phyloP scores from a whole-genome alignment of 2,113 vertebrate genomes.

The Cephalopterus ornatus region DNA sequence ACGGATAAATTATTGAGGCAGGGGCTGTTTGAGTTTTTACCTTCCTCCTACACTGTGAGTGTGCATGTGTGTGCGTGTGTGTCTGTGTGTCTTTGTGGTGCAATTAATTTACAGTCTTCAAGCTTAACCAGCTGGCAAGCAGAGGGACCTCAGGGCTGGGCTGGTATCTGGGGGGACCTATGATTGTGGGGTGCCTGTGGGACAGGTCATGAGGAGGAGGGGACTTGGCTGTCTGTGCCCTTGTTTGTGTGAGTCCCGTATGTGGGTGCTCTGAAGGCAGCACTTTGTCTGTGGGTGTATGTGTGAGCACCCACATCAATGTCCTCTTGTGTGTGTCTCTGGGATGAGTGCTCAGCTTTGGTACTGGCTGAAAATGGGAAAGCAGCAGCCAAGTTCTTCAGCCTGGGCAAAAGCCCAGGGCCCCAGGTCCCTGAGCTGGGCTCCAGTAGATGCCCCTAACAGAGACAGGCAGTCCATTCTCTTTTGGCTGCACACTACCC shows the following conservation, averaged over 20 bases:
- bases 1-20: not conserved
- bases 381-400: not conserved
- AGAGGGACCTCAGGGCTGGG: not conserved
- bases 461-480: not conserved
- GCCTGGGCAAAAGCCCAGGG: not conserved
- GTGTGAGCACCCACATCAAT: not conserved
- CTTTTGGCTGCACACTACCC: not conserved
- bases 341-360: accelerated
- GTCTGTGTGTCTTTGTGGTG: not conserved
- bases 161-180: not conserved
- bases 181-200: not conserved
- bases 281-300: no score
- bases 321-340: not conserved
- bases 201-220: not conserved
- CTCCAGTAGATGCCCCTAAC: not conserved
- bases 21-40: not conserved
- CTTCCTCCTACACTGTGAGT: not conserved
- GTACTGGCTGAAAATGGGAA: not conserved
- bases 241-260: not conserved
- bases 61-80: no score
- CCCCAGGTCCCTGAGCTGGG: not conserved
- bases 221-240: not conserved
- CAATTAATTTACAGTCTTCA: not conserved
- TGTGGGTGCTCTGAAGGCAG: not conserved
- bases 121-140: not conserved